Evolutionary conservation across 2,797 vertebrate genomes (phyloP).

Genomic region (Gymnoscopelus microlampas): DNA sequence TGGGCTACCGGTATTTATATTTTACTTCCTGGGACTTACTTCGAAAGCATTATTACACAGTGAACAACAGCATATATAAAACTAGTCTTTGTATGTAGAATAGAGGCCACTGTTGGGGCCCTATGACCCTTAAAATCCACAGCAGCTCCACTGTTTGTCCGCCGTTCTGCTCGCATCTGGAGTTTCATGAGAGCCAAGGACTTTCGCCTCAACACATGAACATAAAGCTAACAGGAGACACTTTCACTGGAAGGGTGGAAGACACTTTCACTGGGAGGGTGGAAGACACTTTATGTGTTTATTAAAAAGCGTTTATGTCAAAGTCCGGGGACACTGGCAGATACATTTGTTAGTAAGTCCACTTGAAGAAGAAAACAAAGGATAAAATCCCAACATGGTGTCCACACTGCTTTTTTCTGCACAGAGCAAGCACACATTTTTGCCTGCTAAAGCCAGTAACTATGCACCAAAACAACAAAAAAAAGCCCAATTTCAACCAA

Average conservation of each 20-base stretch:
- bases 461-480: conserved; percentile 35
- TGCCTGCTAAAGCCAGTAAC: conserved; percentile 43
- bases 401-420: conserved; percentile 21
- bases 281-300: conserved; percentile 47
- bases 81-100: conserved; percentile 40
- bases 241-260: conserved; percentile 39
- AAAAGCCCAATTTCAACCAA: conserved; percentile 59
- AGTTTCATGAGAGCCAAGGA: conserved; percentile 59
- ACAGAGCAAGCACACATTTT: conserved; percentile 40
- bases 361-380: conserved; percentile 47
- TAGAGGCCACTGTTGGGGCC: conserved; percentile 41
- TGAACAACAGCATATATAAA: conserved; percentile 2
- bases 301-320: conserved; percentile 42
- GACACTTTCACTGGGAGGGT: conserved; percentile 36
- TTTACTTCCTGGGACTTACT: conserved; percentile 54
- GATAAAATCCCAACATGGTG: conserved; percentile 44
- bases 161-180: conserved; percentile 43
- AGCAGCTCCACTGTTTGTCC: conserved; percentile 43
- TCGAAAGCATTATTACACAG: conserved; percentile 55
- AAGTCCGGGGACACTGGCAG: conserved; percentile 38
- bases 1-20: conserved; percentile 51
- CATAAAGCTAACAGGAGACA: conserved; percentile 46
- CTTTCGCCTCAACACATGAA: conserved; percentile 48
- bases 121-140: conserved; percentile 61
- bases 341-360: conserved; percentile 46